phyloP scores from a whole-genome alignment of 2,888 invertebrate genomes.

The Hemistola chrysoprasaria region DNA sequence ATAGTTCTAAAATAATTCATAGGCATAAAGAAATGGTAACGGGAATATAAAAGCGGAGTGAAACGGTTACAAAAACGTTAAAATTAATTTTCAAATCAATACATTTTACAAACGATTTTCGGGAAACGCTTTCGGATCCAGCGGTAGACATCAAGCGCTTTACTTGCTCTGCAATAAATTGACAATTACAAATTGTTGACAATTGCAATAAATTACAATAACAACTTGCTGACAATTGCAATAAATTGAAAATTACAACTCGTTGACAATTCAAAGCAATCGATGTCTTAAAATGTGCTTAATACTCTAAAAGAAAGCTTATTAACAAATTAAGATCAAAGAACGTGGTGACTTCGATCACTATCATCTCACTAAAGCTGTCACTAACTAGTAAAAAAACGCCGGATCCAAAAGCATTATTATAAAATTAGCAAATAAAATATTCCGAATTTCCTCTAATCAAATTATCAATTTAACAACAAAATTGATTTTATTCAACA shows the following conservation, averaged over 20 bases:
- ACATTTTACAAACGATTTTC: conserved; percentile 28
- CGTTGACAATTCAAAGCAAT: too few species aligned
- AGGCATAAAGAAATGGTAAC: conserved; percentile 58
- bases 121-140: conserved; percentile 23
- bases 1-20: conserved; percentile 72
- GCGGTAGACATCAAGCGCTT: conserved; percentile 11
- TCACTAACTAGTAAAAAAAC: conserved; percentile 42
- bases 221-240: too few species aligned
- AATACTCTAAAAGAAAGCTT: conserved; percentile 58
- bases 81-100: conserved; percentile 29
- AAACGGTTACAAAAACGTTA: conserved; percentile 33
- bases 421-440: conserved; percentile 36
- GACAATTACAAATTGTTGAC: too few species aligned
- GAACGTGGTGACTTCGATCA: conserved; percentile 1
- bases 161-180: too few species aligned
- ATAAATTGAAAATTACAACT: too few species aligned
- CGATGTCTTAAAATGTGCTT: conserved; percentile 43
- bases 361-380: conserved; percentile 58
- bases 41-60: conserved; percentile 46
- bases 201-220: too few species aligned
- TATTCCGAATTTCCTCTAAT: conserved; percentile 34
- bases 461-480: conserved; percentile 50
- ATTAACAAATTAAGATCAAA: conserved; percentile 38
- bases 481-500: conserved; percentile 75
- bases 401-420: conserved; percentile 42